These are phyloP conservation scores for Aviceda subcristata DNA, from an alignment of 2,113 vertebrate genomes.

Conservation along the genomic window DNA sequence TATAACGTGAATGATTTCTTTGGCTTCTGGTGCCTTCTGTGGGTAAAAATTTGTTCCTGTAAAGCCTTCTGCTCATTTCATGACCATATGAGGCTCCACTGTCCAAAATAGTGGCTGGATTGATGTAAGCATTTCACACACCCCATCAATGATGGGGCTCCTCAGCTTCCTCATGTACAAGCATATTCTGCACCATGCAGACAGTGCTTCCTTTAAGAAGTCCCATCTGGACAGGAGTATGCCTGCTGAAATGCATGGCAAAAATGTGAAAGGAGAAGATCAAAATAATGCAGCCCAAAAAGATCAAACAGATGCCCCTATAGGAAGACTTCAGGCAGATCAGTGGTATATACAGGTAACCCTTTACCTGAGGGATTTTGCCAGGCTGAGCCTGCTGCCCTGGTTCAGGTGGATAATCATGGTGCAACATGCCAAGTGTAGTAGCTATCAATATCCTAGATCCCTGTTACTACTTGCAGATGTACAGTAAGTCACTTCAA, in stretches of 20 bases:
- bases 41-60: not conserved
- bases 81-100: not conserved
- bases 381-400: not conserved
- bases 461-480: not conserved
- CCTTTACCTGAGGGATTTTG: not conserved
- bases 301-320: not conserved
- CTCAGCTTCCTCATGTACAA: not conserved
- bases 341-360: not conserved
- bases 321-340: not conserved
- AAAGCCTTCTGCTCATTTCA: not conserved
- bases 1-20: not conserved
- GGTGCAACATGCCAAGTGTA: not conserved
- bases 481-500: not conserved
- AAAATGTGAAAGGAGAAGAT: not conserved
- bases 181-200: not conserved
- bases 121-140: not conserved
- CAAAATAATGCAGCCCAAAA: not conserved
- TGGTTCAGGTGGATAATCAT: not conserved
- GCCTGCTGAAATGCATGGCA: not conserved
- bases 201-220: not conserved
- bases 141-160: accelerated
- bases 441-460: not conserved
- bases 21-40: not conserved
- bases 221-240: not conserved
- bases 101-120: not conserved